Evolutionary conservation across 2,797 vertebrate genomes (phyloP), one percentile per base, ranked within the genome.

Genomic region (Streptopelia turtur): DNA sequence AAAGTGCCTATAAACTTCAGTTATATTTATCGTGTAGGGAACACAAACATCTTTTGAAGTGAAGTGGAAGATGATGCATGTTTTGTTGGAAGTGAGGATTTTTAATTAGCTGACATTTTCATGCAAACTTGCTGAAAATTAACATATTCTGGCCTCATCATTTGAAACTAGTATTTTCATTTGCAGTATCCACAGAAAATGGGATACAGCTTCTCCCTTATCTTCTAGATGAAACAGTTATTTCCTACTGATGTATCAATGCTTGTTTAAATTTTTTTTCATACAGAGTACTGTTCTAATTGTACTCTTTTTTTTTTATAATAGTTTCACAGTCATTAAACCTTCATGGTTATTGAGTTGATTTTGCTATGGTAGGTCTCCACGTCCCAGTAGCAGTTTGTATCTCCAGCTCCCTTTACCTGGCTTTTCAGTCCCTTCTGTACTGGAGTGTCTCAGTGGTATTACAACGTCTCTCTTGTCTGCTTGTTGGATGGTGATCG

Each of bases 21-120:
- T 87, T 47, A 3, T 0, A 14, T 63, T 59, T 78, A 25, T 41
- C 52, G 11, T 69, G 52, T 23, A 31, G 16, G 25, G 70, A 77
- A 55, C 13, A 16, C 4, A 33, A 4, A 56, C 11, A 61, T 61
- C 5, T 55, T 22, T 11, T 24, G 10, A 11, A 89, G 12, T 39
- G 35, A 81, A 39, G 30, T 43, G 13, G 63, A 64, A 61, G 49
- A 15, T 68, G 8, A 35, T 41, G 16, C 16, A 5, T 65, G 16
- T 85, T 47, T 59, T 27, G 8, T 50, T 71, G 35, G 33, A 75
- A 81, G 23, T 10, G 9, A 55, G 21, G 17, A 60, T 43, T n/a
- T 75, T 77, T 60, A 21, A 18, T 72, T 69, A 14, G 33, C 50
- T 74, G 41, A 22, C 2, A 0, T 0, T 1, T 52, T 86, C 0